Evolutionary conservation across 2,888 invertebrate species (phyloP), one percentile per base, ranked within the genome.

Genomic region (Liopterus haemorrhoidalis): DNA sequence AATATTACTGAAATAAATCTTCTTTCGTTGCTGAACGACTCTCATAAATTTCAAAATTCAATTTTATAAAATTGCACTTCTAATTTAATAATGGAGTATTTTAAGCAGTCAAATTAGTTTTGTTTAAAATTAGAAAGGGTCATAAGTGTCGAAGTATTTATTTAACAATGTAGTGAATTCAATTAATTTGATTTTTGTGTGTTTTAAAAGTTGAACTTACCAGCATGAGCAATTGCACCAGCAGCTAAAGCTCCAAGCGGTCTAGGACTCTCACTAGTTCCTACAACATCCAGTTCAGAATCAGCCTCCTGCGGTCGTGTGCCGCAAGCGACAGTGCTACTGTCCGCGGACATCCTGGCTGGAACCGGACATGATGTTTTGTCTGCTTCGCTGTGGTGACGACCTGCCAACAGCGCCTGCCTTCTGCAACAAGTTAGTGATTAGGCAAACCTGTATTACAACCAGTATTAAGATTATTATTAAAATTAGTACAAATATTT

Each of bases 271-370:
- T 89, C 88, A 39, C 88, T 81, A 20, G 86, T 89, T 0, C 90
- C 90, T 0, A 91, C 91, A 16, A 91, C 91, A 67, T 91, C 91
- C 61, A 91, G 70, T 66, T 91, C 91, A 49, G 89, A 89, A 56
- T 91, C 90, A 81, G 59, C 85, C 75, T 65, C 75, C 63, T 52
- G 39, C 22, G 24, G 41, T 30, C 24, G 36, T 5, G 41, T 41
- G 11, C 36, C 32, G 6, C 35, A 54, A 20, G 46, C 25, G 15
- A 39, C 30, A 3, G 67, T 68, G 54, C 68, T 67, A 50, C 67
- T 69, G 51, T 69, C 69, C 3, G 69, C 67, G n/a, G 68, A 68
- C 68, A 68, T 68, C 39, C 67, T 57, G 9, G 67, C 69, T 9
- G 66, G 69, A 25, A 67, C 56, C 3, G 67, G 68, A 57, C 69